A percentile compares a stretch with the other conserved stretches of the same genome.
These are phyloP conservation scores for Phyllotreta striolata DNA, from an alignment of 2,888 invertebrate genomes.

Conservation along the genomic window DNA sequence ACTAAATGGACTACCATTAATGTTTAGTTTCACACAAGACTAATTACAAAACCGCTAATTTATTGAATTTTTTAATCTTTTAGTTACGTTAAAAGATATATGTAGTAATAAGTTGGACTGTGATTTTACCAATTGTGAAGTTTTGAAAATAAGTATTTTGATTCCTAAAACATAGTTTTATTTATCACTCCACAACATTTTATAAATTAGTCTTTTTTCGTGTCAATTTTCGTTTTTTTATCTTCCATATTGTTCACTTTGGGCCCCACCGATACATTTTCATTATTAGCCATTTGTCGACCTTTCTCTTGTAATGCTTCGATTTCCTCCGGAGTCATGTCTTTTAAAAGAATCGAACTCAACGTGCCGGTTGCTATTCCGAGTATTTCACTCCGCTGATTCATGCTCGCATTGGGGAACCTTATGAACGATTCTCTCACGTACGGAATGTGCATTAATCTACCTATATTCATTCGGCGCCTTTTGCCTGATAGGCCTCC, in stretches of 20 bases:
- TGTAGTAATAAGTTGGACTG: slow-evolving; percentile 50
- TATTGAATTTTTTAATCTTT: not conserved
- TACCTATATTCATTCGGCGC: not conserved
- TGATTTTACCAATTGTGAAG: slow-evolving; percentile 49
- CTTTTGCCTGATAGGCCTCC: not conserved
- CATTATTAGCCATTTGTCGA: too few relatives aligned
- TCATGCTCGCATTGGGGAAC: slow-evolving; percentile 6
- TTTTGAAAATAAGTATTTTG: slow-evolving; percentile 35
- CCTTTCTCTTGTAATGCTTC: not conserved
- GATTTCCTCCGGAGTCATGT: slow-evolving; percentile 1
- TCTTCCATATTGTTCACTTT: too few relatives aligned
- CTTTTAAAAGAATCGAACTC: slow-evolving; percentile 2
- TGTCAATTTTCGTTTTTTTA: too few relatives aligned
- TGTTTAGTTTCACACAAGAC: too few relatives aligned
- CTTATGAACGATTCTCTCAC: slow-evolving; percentile 18
- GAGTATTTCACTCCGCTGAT: slow-evolving; percentile 2
- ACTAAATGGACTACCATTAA: too few relatives aligned
- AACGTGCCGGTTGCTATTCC: slow-evolving; percentile 7
- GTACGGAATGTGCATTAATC: slow-evolving; percentile 14
- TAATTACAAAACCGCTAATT: too few relatives aligned
- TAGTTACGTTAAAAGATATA: not conserved
- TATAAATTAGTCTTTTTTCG: not conserved
- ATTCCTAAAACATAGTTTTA: slow-evolving; percentile 35
- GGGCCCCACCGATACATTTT: too few relatives aligned
- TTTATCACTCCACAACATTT: not conserved